Evolutionary conservation across 2,888 invertebrate genomes (phyloP).

Genomic region (Mimas tiliae): DNA sequence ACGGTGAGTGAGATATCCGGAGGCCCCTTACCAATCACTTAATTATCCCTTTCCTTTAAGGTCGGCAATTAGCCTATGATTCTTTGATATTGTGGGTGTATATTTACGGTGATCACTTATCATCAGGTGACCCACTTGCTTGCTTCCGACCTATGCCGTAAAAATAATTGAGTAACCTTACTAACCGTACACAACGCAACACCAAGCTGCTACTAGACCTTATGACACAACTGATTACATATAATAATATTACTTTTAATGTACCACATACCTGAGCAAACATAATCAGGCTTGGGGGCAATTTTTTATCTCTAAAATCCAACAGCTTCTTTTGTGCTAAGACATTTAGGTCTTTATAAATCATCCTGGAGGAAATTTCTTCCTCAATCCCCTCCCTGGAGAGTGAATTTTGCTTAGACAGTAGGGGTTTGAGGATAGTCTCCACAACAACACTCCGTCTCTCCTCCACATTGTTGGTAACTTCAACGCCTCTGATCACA

Average conservation of each 20-base stretch:
- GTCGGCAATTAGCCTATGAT: too few relatives aligned
- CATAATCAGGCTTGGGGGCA: constrained; percentile 91
- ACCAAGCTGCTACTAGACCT: too few relatives aligned
- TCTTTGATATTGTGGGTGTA: too few relatives aligned
- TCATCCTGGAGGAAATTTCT: constrained; percentile 45
- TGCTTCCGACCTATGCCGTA: too few relatives aligned
- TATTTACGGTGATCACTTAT: too few relatives aligned
- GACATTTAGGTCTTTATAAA: constrained; percentile 45
- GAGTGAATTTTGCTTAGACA: constrained; percentile 76
- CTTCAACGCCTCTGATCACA: constrained; percentile 91
- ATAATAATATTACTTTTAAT: constrained; percentile 32
- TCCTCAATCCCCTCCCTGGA: constrained; percentile 47
- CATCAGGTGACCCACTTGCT: too few relatives aligned
- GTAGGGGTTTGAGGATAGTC: constrained; percentile 76
- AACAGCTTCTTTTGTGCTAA: constrained; percentile 62
- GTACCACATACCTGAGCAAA: constrained; percentile 89
- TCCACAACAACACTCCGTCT: constrained; percentile 73
- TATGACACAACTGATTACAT: constrained; percentile 26
- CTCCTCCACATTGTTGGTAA: constrained; percentile 90
- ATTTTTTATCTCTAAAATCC: constrained; percentile 90
- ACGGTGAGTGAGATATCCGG: too few relatives aligned
- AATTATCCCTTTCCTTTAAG: too few relatives aligned
- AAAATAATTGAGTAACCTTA: too few relatives aligned
- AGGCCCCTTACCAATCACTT: too few relatives aligned
- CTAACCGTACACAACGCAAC: too few relatives aligned